Evolutionary conservation across 1,140 invertebrate species (phyloP).

Genomic region (Leptoteleia sp.): DNA sequence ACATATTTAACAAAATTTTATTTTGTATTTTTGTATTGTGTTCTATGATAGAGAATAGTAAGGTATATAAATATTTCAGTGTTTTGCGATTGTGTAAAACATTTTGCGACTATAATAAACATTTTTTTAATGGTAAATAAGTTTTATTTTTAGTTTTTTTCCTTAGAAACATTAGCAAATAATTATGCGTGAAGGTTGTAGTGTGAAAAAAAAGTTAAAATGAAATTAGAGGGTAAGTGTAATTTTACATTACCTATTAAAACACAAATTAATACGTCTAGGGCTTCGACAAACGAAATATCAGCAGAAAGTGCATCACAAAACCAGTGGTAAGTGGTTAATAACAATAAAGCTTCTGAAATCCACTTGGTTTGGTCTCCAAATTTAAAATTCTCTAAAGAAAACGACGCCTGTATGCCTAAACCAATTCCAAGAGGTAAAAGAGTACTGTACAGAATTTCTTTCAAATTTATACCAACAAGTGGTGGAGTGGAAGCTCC

Average conservation of each 20-base stretch:
- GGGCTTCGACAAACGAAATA: constrained; percentile 73
- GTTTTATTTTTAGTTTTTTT: constrained; percentile 21
- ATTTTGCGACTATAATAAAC: constrained; percentile 12
- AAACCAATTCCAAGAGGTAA: constrained; percentile 75
- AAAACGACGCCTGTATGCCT: constrained; percentile 61
- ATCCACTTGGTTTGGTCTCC: constrained; percentile 71
- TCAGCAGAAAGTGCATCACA: constrained; percentile 77
- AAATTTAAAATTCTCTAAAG: constrained; percentile 42
- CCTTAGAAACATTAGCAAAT: constrained; percentile 1
- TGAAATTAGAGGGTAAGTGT: constrained; percentile 3
- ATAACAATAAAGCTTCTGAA: constrained; percentile 71
- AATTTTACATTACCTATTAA: constrained; percentile 70
- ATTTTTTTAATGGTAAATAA: constrained; percentile 14
- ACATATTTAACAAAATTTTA: constrained; percentile 16
- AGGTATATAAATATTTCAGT: not conserved
- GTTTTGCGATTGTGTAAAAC: no score
- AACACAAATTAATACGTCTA: constrained; percentile 76
- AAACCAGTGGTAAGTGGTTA: constrained; percentile 78
- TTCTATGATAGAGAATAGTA: constrained; percentile 10
- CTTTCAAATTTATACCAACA: constrained; percentile 61
- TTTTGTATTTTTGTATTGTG: constrained; percentile 36
- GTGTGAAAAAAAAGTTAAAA: no score
- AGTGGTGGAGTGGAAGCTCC: constrained; percentile 39
- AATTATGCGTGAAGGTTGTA: no score
- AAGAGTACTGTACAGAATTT: constrained; percentile 76